These are phyloP conservation scores for Melieria crassipennis DNA, from an alignment of 2,888 invertebrate species.

Conservation along the genomic window DNA sequence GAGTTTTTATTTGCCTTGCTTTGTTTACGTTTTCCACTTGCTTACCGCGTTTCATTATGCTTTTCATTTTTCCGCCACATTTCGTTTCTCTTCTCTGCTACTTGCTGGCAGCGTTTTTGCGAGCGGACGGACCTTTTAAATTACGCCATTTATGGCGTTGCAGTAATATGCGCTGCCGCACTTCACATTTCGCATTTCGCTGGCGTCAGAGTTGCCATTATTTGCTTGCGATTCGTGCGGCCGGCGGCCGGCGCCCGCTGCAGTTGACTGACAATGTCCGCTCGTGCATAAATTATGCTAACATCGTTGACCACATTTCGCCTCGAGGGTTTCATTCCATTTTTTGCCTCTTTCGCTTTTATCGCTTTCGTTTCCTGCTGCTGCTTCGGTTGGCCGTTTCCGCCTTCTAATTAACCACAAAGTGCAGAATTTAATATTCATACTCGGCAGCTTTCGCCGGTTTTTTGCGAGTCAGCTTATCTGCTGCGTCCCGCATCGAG, in stretches of 20 bases:
- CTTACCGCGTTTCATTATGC: neutral
- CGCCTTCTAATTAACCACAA: slow-evolving; percentile 26
- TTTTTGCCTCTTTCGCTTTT: neutral
- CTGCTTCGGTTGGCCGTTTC: slow-evolving; percentile 2
- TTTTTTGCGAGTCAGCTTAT: neutral
- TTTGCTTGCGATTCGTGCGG: no score
- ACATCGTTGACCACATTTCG: slow-evolving; percentile 27
- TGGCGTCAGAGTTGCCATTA: no score
- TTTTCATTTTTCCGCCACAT: neutral
- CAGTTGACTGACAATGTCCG: slow-evolving; percentile 16
- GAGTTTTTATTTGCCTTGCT: slow-evolving; percentile 7
- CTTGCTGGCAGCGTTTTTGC: neutral
- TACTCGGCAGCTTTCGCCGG: slow-evolving; percentile 7
- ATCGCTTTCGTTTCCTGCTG: slow-evolving; percentile 4
- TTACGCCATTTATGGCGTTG: slow-evolving; percentile 23
- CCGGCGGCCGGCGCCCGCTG: neutral
- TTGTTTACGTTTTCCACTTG: neutral
- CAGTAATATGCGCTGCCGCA: slow-evolving; percentile 17
- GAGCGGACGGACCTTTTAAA: slow-evolving; percentile 9
- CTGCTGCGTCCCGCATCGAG: neutral
- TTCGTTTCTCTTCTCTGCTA: neutral
- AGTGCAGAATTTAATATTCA: slow-evolving; percentile 26
- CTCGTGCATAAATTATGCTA: slow-evolving; percentile 28
- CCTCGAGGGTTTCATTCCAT: slow-evolving; percentile 18
- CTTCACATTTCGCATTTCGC: slow-evolving; percentile 11